Conservation (phyloP, 2,888 invertebrate genomes). For the Hydropsyche betteni region DNA sequence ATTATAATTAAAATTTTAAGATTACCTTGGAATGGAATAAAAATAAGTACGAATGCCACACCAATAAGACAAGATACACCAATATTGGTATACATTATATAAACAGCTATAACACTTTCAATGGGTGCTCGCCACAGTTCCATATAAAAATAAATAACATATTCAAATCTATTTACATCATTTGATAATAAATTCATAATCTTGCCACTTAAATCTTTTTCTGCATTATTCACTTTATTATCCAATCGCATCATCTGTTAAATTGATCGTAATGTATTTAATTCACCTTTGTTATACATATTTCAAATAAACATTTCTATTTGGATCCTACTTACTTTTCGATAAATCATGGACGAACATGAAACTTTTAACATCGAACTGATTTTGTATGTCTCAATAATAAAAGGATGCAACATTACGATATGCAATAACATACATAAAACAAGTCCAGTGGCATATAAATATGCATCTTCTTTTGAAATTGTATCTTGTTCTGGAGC, state of each 20-base stretch:
- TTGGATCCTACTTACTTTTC: constrained; percentile 71
- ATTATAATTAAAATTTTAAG: too few species aligned
- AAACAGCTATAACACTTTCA: constrained; percentile 70
- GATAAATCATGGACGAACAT: constrained; percentile 82
- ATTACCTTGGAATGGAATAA: constrained; percentile 58
- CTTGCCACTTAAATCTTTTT: constrained; percentile 55
- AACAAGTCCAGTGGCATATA: constrained; percentile 73
- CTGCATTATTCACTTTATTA: neutral
- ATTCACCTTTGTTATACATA: constrained; percentile 7
- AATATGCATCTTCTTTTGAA: constrained; percentile 70
- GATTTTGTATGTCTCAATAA: constrained; percentile 76
- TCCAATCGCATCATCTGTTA: constrained; percentile 19
- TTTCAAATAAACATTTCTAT: constrained; percentile 12
- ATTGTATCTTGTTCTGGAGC: constrained; percentile 61
- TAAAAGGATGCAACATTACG: constrained; percentile 74
- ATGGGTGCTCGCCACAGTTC: constrained; percentile 80
- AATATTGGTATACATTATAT: constrained; percentile 57
- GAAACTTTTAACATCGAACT: constrained; percentile 86
- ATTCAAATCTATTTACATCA: constrained; percentile 80
- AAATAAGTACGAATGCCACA: constrained; percentile 67
- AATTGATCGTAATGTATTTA: neutral
- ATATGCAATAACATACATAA: constrained; percentile 71
- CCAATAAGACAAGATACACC: constrained; percentile 28
- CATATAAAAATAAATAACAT: constrained; percentile 73
- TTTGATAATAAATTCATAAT: constrained; percentile 75